Conservation (phyloP, 2,797 vertebrate genomes). For the Vireo griseus region DNA sequence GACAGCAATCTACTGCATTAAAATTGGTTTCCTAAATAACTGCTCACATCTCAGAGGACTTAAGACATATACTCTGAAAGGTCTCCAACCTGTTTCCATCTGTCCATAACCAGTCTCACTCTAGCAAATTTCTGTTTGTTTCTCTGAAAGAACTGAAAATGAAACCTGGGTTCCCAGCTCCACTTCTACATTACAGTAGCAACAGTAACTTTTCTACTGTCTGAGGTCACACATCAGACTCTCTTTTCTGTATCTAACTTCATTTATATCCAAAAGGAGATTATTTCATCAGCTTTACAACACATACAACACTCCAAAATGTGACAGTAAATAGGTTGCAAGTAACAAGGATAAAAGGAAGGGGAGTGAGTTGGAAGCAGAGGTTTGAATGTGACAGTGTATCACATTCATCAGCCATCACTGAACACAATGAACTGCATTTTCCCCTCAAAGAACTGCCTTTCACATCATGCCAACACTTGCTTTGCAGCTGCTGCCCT, state of each 20-base stretch:
- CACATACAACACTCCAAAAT: not conserved
- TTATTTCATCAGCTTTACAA: not conserved
- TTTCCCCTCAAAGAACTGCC: not conserved
- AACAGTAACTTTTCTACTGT: not conserved
- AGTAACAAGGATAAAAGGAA: not conserved
- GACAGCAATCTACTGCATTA: not conserved
- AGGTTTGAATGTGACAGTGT: not conserved
- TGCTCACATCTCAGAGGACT: not conserved
- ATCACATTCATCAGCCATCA: slow-evolving; percentile 41
- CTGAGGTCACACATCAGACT: not conserved
- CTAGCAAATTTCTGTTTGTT: not conserved
- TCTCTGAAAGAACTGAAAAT: not conserved
- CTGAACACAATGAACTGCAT: slow-evolving; percentile 24
- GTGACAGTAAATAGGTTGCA: not conserved
- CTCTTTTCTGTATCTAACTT: not conserved
- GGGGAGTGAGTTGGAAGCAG: not conserved
- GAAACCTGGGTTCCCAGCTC: not conserved
- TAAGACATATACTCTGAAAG: not conserved
- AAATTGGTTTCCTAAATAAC: not conserved
- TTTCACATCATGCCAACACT: not conserved
- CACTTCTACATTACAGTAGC: not conserved
- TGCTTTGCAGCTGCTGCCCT: not conserved
- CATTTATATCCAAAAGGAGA: not conserved
- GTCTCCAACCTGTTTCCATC: not conserved
- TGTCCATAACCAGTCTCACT: not conserved